Conservation (phyloP, 2,113 vertebrate genomes). For the Syngnathus scovelli region DNA sequence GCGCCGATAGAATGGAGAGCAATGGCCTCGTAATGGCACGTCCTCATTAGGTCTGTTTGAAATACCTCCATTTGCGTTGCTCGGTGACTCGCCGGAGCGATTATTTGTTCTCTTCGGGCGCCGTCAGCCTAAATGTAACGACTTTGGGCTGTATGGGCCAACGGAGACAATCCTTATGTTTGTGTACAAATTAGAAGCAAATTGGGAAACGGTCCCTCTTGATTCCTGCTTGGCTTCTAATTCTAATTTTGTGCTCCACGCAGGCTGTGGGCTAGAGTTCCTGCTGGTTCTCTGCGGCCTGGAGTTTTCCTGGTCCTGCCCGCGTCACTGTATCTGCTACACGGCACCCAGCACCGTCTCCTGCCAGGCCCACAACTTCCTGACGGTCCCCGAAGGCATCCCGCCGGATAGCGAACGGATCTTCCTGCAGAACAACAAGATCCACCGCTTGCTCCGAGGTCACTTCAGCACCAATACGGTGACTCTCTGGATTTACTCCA, state of each 20-base stretch:
- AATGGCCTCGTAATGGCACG: constrained; percentile 22
- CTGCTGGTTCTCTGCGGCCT: constrained; percentile 88
- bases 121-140: constrained; percentile 20
- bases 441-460: constrained; percentile 82
- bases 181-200: not conserved
- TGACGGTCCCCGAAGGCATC: constrained; percentile 88
- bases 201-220: not conserved
- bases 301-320: constrained; percentile 80
- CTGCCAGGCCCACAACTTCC: constrained; percentile 96
- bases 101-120: constrained; percentile 34
- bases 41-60: constrained; percentile 29
- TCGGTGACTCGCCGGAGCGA: constrained; percentile 34
- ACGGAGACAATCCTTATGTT: not conserved
- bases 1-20: constrained; percentile 23
- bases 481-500: constrained; percentile 97
- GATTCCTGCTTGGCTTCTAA: not conserved
- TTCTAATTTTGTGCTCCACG: constrained; percentile 27
- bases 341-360: constrained; percentile 91
- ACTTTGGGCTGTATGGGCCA: not conserved
- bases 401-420: constrained; percentile 91
- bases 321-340: constrained; percentile 94
- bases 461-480: constrained; percentile 91
- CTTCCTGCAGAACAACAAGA: constrained; percentile 97
- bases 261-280: constrained; percentile 86
- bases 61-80: constrained; percentile 25